A percentile compares a stretch with the other conserved stretches of the same genome.
These are phyloP conservation scores for Tipula lateralis DNA, from an alignment of 2,888 invertebrate species.

Conservation along the genomic window DNA sequence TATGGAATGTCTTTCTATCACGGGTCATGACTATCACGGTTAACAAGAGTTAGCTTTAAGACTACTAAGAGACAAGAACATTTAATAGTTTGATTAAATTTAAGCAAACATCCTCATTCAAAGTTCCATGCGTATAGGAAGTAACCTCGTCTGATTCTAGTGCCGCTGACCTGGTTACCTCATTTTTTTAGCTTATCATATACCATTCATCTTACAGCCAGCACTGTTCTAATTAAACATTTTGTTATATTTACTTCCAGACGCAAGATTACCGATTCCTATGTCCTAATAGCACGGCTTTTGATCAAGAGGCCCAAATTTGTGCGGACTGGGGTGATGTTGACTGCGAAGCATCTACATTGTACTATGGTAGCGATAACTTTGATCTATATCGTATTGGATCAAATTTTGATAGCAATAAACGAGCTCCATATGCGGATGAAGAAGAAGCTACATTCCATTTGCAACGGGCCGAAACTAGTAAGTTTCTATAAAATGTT, in stretches of 20 bases:
- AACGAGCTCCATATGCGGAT: slow-evolving; percentile 55
- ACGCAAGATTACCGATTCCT: slow-evolving; percentile 79
- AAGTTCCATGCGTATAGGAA: no score
- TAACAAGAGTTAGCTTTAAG: no score
- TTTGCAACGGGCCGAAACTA: slow-evolving; percentile 66
- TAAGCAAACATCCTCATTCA: no score
- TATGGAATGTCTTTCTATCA: no score
- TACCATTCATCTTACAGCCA: no score
- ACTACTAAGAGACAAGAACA: no score
- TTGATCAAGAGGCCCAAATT: slow-evolving; percentile 87
- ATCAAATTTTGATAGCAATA: slow-evolving; percentile 63
- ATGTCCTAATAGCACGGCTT: slow-evolving; percentile 84
- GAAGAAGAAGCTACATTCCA: slow-evolving; percentile 70
- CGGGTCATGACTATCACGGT: no score
- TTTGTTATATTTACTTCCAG: slow-evolving; percentile 44
- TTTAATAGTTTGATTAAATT: no score
- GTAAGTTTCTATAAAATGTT: slow-evolving; percentile 42
- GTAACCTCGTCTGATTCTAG: no score
- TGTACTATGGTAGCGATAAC: slow-evolving; percentile 76
- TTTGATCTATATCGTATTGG: slow-evolving; percentile 80
- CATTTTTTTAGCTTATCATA: no score
- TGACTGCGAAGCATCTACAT: slow-evolving; percentile 75
- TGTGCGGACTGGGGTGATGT: slow-evolving; percentile 90
- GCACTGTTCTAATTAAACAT: neutral
- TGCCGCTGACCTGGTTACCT: no score